A percentile compares a stretch with the other conserved stretches of the same genome.
phyloP scores from a whole-genome alignment of 2,113 vertebrate genomes.

The Amphiprion ocellaris region DNA sequence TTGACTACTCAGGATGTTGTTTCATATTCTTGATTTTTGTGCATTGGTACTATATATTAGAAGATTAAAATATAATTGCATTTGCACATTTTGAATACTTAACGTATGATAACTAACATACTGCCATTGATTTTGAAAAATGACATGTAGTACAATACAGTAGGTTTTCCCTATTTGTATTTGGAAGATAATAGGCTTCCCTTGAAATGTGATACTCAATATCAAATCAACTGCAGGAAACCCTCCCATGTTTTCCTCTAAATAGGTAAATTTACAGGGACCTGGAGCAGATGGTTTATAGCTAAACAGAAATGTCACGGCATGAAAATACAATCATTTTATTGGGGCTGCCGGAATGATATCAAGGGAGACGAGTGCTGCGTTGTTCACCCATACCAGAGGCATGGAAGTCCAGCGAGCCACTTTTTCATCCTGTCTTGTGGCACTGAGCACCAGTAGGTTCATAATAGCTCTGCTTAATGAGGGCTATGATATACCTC shows the following conservation, averaged over 20 bases:
- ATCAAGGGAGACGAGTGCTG: conserved; percentile 48
- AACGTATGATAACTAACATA: not conserved
- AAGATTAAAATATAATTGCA: not conserved
- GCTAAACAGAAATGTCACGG: conserved; percentile 55
- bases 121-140: not conserved
- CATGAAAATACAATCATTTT: conserved; percentile 60
- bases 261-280: conserved; percentile 20
- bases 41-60: not conserved
- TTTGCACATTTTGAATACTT: not conserved
- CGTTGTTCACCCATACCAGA: conserved; percentile 61
- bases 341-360: conserved; percentile 51
- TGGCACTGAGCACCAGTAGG: conserved; percentile 71
- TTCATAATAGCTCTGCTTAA: conserved; percentile 78
- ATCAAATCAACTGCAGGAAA: conserved; percentile 25
- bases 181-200: not conserved
- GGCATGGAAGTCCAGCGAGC: conserved; percentile 56
- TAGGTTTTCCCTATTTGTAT: not conserved
- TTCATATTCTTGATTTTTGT: not conserved
- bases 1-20: not conserved
- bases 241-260: conserved; percentile 8
- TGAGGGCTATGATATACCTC: conserved; percentile 80
- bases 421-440: conserved; percentile 70
- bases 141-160: not conserved
- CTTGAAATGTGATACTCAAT: conserved; percentile 12
- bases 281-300: conserved; percentile 45